Percentiles rank a stretch among this genome's conserved stretches.
phyloP scores from a whole-genome alignment of 2,888 invertebrate genomes.

The Sminthurinus aureus region DNA sequence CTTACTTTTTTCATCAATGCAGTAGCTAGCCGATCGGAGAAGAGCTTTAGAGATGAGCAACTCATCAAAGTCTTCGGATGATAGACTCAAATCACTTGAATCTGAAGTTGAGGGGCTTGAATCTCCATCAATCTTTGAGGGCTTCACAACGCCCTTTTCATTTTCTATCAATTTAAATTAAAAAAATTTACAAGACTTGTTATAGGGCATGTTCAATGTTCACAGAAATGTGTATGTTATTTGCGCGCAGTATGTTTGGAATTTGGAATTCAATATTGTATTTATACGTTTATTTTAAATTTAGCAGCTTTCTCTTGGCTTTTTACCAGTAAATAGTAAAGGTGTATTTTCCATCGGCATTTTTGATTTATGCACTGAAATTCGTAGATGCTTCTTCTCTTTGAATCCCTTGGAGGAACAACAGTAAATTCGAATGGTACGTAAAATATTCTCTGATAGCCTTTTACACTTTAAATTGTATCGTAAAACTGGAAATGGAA shows the following conservation, averaged over 20 bases:
- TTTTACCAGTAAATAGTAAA: constrained; percentile 35
- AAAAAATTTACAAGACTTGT: constrained; percentile 2
- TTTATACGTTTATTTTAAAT: too few species aligned
- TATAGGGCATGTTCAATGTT: too few species aligned
- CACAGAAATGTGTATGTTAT: too few species aligned
- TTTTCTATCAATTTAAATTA: constrained; percentile 32
- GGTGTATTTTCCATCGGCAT: constrained; percentile 35
- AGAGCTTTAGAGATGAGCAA: constrained; percentile 45
- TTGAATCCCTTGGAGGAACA: background rate
- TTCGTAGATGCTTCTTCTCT: constrained; percentile 6
- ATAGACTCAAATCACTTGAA: constrained; percentile 36
- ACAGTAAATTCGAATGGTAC: background rate
- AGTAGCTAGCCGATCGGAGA: constrained; percentile 21
- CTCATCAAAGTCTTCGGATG: constrained; percentile 44
- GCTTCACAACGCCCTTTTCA: constrained; percentile 29
- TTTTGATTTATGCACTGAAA: background rate
- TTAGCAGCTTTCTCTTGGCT: background rate
- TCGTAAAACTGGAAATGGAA: background rate
- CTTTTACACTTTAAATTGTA: background rate
- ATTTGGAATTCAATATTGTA: too few species aligned
- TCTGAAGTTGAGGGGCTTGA: background rate
- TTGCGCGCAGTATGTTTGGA: too few species aligned
- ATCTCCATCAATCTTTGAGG: constrained; percentile 31
- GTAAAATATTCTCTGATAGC: background rate
- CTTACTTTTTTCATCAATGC: constrained; percentile 26